Conservation (phyloP, 2,113 vertebrate genomes). For the Sceloporus tristichus region DNA sequence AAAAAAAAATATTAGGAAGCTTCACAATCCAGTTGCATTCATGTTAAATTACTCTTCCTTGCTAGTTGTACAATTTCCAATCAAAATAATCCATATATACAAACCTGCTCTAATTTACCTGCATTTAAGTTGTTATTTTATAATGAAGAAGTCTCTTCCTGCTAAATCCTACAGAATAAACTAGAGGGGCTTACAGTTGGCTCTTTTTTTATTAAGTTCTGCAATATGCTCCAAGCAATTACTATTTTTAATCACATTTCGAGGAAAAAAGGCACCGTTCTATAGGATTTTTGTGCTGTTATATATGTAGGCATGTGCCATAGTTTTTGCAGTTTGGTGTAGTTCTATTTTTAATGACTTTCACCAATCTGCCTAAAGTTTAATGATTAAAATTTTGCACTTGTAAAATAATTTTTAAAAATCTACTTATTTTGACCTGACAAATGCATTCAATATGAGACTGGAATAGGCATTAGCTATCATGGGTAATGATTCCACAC, state of each 20-base stretch:
- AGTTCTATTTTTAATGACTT: neutral
- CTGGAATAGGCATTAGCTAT: neutral
- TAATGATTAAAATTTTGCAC: neutral
- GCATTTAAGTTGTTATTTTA: neutral
- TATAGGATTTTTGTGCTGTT: neutral
- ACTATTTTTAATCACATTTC: neutral
- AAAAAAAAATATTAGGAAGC: constrained; percentile 46
- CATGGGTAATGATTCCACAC: neutral
- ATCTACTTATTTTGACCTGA: neutral
- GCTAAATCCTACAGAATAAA: neutral
- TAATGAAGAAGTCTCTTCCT: constrained; percentile 23
- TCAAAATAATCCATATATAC: neutral
- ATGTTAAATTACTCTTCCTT: neutral
- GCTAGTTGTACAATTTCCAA: neutral
- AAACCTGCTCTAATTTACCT: neutral
- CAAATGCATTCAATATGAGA: neutral
- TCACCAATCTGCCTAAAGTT: neutral
- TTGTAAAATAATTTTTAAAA: neutral
- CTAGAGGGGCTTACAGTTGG: neutral
- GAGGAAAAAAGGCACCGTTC: neutral
- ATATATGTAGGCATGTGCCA: neutral
- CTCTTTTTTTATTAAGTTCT: neutral
- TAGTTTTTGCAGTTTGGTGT: neutral
- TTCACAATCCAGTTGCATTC: neutral
- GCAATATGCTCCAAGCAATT: neutral